Evolutionary conservation across 2,797 vertebrate genomes (phyloP).

Genomic region (Synaphobranchus kaupii): DNA sequence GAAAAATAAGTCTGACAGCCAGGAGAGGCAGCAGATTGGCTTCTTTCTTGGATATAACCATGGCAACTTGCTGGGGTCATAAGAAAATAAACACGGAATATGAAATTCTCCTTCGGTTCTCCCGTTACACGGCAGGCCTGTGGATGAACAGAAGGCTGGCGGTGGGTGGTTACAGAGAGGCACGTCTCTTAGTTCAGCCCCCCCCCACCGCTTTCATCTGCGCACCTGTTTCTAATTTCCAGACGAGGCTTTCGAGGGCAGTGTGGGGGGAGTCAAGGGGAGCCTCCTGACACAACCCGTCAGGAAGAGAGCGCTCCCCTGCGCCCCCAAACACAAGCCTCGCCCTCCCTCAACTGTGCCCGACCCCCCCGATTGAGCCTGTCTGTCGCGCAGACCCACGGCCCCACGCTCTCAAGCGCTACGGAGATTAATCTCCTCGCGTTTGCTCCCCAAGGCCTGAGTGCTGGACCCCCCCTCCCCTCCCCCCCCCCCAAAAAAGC

Average conservation of each 20-base stretch:
- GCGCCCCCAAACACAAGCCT: neutral
- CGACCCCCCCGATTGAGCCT: neutral
- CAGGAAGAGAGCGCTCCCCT: slow-evolving; percentile 39
- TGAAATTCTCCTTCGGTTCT: neutral
- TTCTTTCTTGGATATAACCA: slow-evolving; percentile 9
- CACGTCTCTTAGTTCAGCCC: slow-evolving; percentile 43
- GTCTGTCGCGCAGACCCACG: neutral
- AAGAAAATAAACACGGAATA: slow-evolving; percentile 28
- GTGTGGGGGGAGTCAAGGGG: slow-evolving; percentile 28
- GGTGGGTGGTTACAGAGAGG: slow-evolving; percentile 19
- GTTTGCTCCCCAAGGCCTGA: slow-evolving; percentile 13
- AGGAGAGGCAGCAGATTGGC: slow-evolving; percentile 7
- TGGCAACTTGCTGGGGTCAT: slow-evolving; percentile 6
- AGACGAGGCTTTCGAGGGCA: slow-evolving; percentile 45
- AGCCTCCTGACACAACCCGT: slow-evolving; percentile 40
- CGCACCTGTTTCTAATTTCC: slow-evolving; percentile 59
- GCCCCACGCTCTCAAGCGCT: slow-evolving; percentile 1
- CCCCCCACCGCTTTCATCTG: slow-evolving; percentile 50
- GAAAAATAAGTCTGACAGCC: neutral
- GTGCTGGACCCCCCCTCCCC: neutral
- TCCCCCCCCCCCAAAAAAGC: neutral
- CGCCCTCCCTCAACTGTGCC: neutral
- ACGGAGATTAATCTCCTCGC: neutral
- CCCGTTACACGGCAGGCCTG: neutral
- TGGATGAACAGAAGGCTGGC: neutral